Percentiles rank a stretch among this genome's conserved stretches.
phyloP scores from a whole-genome alignment of 2,113 vertebrate genomes.

The Todiramphus chloris region DNA sequence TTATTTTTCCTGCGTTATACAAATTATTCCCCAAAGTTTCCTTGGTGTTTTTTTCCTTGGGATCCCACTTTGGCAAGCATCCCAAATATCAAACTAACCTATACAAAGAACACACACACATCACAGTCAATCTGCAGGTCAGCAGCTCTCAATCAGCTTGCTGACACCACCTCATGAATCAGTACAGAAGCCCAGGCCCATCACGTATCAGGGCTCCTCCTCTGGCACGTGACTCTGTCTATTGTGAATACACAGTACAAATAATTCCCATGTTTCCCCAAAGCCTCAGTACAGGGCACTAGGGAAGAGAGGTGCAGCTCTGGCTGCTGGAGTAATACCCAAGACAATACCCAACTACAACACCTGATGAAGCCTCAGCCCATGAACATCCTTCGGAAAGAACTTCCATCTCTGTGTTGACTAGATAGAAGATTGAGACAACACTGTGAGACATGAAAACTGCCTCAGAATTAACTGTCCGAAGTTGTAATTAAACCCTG shows the following conservation, averaged over 20 bases:
- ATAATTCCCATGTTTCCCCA: background rate
- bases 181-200: background rate
- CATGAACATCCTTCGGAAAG: rapidly evolving
- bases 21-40: background rate
- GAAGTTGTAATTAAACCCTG: background rate
- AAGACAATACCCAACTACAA: background rate
- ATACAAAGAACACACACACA: background rate
- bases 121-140: background rate
- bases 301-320: background rate
- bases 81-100: background rate
- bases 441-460: background rate
- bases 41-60: background rate
- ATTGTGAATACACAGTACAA: rapidly evolving
- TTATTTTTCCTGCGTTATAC: background rate
- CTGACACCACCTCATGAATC: background rate
- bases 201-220: background rate
- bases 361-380: background rate
- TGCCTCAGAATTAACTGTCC: background rate
- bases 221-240: background rate
- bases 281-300: rapidly evolving
- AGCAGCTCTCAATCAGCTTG: background rate
- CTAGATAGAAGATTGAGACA: background rate
- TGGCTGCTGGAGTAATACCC: background rate
- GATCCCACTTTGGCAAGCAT: background rate
- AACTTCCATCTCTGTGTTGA: background rate